Percentiles rank a stretch among this genome's conserved stretches.
Evolutionary conservation across 2,797 vertebrate genomes (phyloP).

Genomic region (Cryptoprocta ferox): DNA sequence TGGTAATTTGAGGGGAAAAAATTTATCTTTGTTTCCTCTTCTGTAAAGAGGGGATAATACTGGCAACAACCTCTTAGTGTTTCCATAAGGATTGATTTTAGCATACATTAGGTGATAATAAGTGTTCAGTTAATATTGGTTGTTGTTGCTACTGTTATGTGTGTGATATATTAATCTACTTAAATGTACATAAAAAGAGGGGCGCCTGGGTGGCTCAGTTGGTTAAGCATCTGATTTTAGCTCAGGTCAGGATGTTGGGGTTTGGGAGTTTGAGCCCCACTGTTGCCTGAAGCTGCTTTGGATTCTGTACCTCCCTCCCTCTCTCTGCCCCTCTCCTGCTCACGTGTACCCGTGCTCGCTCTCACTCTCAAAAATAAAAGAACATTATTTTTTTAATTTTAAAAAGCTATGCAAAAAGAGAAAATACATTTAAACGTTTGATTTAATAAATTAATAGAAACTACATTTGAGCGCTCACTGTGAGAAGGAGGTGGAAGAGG

Average conservation of each 20-base stretch:
- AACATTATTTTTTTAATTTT: too few species aligned
- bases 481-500: too few species aligned
- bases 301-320: too few species aligned
- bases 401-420: too few species aligned
- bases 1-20: background rate
- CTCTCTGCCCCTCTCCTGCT: too few species aligned
- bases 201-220: too few species aligned
- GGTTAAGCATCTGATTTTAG: too few species aligned
- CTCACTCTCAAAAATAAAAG: too few species aligned
- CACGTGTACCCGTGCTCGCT: too few species aligned
- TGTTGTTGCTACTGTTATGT: background rate
- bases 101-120: background rate
- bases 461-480: background rate
- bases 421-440: background rate
- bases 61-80: background rate
- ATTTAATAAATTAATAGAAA: background rate
- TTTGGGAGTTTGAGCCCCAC: too few species aligned
- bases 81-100: background rate
- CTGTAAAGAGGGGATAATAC: slow-evolving; percentile 9
- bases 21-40: background rate
- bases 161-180: background rate
- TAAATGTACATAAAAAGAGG: background rate
- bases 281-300: too few species aligned
- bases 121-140: background rate
- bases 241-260: too few species aligned